Evolutionary conservation across 2,113 vertebrate species (phyloP), one percentile per base, ranked within the genome.

Genomic region (Lasiurus cinereus): DNA sequence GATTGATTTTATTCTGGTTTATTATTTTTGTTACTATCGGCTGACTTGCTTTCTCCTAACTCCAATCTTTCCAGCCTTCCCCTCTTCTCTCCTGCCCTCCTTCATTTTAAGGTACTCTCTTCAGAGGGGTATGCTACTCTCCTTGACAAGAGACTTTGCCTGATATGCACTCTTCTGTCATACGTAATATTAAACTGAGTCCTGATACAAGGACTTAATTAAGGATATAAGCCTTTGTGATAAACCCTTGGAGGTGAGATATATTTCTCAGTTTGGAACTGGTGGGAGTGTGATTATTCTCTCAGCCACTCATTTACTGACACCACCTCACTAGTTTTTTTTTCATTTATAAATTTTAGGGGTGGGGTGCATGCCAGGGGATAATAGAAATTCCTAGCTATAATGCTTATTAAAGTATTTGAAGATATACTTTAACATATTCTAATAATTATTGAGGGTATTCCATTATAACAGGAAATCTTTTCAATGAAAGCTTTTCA

Each of bases 361-460:
- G 36, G 0, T 87, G 8, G 36, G 21, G 31, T 22, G 8, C 29
- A 8, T 86, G 83, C 24, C 78, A 80, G 29, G 70, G 89, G 69
- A 83, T 92, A 86, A 95, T 27, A 94, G 77, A 90, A 18, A 36
- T 92, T 74, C 77, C 83, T 93, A 96, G 14, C 52, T 79, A 4
- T 8, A 54, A 50, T 2, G 4, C 54, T 93, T 46, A 79, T 76
- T 76, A 88, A 91, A 88, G 89, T 70, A 72, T 46, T 77, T 92
- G 70, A 94, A 82, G 36, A 69, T 84, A 64, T 14, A 66, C 36
- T 69, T 93, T 93, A 83, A 84, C 70, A 89, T 88, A 91, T 77
- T 94, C 95, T 96, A 90, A 77, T 86, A 77, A 93, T 93, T 83
- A 88, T 91, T 80, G 62, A 94, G 31, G 21, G 2, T 43, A 48